These are phyloP conservation scores for Drosophila burlai DNA, from an alignment of 1,140 invertebrate species.

Conservation along the genomic window DNA sequence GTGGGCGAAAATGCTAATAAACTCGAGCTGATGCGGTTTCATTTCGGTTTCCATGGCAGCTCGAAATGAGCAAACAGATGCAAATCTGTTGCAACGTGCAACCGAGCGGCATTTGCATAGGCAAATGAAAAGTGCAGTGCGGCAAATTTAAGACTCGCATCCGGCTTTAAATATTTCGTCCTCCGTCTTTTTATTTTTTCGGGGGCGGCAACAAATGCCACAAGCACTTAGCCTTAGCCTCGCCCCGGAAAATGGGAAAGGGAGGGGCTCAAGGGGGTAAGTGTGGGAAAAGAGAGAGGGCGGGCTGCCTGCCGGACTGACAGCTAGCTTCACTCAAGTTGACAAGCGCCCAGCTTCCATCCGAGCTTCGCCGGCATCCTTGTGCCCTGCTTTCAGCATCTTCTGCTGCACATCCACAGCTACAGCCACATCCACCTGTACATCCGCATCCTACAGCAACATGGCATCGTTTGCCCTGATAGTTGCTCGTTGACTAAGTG, in stretches of 20 bases:
- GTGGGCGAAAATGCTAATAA: slow-evolving; percentile 57
- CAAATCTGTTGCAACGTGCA: slow-evolving; percentile 44
- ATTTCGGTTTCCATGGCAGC: slow-evolving; percentile 57
- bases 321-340: slow-evolving; percentile 65
- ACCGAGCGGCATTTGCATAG: slow-evolving; percentile 43
- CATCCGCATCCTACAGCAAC: slow-evolving; percentile 30
- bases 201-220: slow-evolving; percentile 55
- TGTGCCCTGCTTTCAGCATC: slow-evolving; percentile 47
- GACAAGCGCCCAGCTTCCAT: slow-evolving; percentile 53
- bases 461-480: slow-evolving; percentile 59
- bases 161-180: slow-evolving; percentile 34
- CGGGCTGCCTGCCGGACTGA: slow-evolving; percentile 34
- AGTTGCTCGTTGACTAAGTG: slow-evolving; percentile 76
- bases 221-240: slow-evolving; percentile 66
- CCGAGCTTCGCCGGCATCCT: slow-evolving; percentile 23
- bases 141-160: slow-evolving; percentile 54
- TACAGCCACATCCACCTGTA: slow-evolving; percentile 20
- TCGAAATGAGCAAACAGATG: slow-evolving; percentile 70
- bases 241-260: slow-evolving; percentile 13
- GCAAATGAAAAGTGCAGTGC: slow-evolving; percentile 51
- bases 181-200: slow-evolving; percentile 21
- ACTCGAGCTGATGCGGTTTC: slow-evolving; percentile 58
- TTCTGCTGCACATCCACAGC: slow-evolving; percentile 16
- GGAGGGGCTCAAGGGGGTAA: not conserved
- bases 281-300: slow-evolving; percentile 5